Conservation (phyloP, 2,888 invertebrate genomes). For the Bombylius major region DNA sequence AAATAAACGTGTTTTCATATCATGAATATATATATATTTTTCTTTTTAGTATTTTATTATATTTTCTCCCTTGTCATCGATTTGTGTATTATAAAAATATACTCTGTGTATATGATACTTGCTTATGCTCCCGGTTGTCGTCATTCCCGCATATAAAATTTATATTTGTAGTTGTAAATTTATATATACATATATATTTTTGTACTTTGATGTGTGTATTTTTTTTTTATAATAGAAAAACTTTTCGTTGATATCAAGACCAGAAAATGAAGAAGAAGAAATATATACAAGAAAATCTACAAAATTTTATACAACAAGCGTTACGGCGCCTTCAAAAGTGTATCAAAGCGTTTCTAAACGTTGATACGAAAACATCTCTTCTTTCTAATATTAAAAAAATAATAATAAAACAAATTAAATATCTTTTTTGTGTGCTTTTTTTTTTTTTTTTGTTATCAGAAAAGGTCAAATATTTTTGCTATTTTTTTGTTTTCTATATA, state of each 20-base stretch:
- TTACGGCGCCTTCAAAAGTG: conserved; percentile 22
- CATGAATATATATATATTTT: no score
- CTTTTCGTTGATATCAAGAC: neutral
- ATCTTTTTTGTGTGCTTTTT: neutral
- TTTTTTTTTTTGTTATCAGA: neutral
- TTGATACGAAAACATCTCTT: conserved; percentile 37
- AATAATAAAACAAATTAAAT: no score
- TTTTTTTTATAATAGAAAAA: neutral
- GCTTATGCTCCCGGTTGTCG: no score
- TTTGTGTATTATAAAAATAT: no score
- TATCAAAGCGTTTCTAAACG: conserved; percentile 40
- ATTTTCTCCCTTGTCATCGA: no score
- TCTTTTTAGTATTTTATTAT: no score
- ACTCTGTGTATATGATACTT: no score
- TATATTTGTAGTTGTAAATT: no score
- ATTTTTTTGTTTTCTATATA: no score
- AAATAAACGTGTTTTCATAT: no score
- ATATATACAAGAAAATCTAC: neutral
- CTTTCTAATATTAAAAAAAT: neutral
- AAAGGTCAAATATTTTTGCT: neutral
- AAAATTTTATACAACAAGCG: conserved; percentile 9
- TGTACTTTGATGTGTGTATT: neutral
- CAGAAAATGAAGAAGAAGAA: neutral
- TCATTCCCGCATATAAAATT: neutral
- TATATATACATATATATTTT: neutral